Evolutionary conservation across 2,797 vertebrate genomes (phyloP), one percentile per base, ranked within the genome.

Genomic region (Oryzias dopingdopingensis): DNA sequence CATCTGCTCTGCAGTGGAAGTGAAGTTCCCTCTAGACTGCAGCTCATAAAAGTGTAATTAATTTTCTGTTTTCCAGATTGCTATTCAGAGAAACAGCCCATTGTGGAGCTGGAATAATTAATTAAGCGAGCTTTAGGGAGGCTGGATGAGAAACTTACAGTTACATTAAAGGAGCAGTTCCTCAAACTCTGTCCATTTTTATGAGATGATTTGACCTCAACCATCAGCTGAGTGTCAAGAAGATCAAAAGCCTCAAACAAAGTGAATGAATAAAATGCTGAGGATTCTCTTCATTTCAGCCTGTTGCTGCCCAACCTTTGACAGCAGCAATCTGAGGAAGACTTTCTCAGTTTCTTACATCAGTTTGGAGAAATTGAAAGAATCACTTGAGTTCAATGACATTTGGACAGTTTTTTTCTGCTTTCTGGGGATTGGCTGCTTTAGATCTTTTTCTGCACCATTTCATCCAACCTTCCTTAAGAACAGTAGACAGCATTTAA

Each of bases 21-120:
- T 51, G 24, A 63, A 42, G 47, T 42, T 72, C 62, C 67, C 67
- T 40, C 44, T 50, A 62, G 74, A 74, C 71, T 37, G 47, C 41
- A 64, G 57, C 51, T 53, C 62, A 43, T 56, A 62, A 56, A 71
- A 56, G 57, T 7, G 14, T 50, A 70, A 44, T 72, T 72, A 61
- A 52, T 53, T 15, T 56, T 61, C 16, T 54, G 47, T 62, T 52
- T 43, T 42, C 5, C 16, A 44, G 23, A 5, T 55, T 56, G 52
- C 62, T 62, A 49, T 42, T 50, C 12, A 41, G 62, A 67, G 23
- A 59, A 76, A 53, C n/a, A 46, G 49, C 44, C 26, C 42, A 50
- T 57, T 64, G 56, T 72, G 43, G 14, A n/a, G 42, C 24, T 20
- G 6, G 14, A 62, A 67, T 65, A 65, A 65, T 66, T 23, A 62